Evolutionary conservation across 2,113 vertebrate species (phyloP), one percentile per base, ranked within the genome.

Genomic region (Chitala chitala): DNA sequence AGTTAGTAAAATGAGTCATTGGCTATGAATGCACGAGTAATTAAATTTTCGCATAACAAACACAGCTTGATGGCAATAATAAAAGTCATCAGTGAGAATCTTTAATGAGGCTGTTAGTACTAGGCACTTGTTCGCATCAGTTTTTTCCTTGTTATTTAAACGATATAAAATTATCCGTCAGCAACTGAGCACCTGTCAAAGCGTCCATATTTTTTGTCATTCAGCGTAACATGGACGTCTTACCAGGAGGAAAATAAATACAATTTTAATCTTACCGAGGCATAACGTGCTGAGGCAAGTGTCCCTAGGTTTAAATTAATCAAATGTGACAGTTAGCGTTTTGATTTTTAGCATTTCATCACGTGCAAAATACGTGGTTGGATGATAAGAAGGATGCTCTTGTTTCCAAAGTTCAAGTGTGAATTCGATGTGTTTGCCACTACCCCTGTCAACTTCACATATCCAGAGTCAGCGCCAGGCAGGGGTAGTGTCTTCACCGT

Each of bases 21-120:
- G 33, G 33, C 59, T 63, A 29, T 33, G 15, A 33, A 7, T 38
- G 59, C 59, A 20, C 59, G 59, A 63, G 33, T 33, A 63, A 63
- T 63, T 63, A 38, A 63, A 63, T 20, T 38, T 63, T 63, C 59
- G 38, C 59, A 38, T 38, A 63, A 63, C 59, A n/a, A 63, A 33
- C 59, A 20, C 33, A 3, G 38, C 38, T 63, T 63, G 59, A 63
- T 63, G 31, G 59, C 59, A 33, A 33, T 63, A 63, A 38, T 63
- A 63, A 63, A 63, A 63, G 33, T 3, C 31, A 38, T 63, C 33
- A 63, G 17, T 63, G 20, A 20, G 26, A 63, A 63, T 38, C 33
- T 15, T 33, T 36, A 33, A 29, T 33, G 59, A 36, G 59, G 17
- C 26, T 36, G 33, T n/a, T 38, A 29, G 59, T 29, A 5, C 59